Evolutionary conservation across 2,113 vertebrate species (phyloP), one percentile per base, ranked within the genome.

Genomic region (Trematomus loennbergii): DNA sequence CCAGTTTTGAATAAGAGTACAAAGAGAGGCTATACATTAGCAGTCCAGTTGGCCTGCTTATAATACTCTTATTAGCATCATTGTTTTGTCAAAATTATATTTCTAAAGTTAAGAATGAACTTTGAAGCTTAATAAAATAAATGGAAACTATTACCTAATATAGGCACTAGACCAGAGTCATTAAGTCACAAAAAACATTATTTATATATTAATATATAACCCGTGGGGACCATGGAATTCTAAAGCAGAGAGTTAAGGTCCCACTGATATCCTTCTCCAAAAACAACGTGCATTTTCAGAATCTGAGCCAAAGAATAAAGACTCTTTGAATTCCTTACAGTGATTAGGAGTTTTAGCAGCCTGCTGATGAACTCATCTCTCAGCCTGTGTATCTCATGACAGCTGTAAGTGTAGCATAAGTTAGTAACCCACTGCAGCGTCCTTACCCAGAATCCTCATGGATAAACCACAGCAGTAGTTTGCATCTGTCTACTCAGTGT

Each of bases 371-470:
- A 20, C 29, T 58, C 29, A 29, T 29, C 29, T 29, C 29, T 29
- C 20, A 58, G 15, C 54, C 13, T 1, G 15, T 45, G 20, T 8
- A 15, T 16, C 29, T 62, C 18, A 62, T 62, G 48, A 40, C 48
- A 60, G 16, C 22, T 3, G 43, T 33, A 15, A n/a, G 43, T 20
- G 40, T 12, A 20, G 29, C 55, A 60, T 55, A 15, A 9, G 36
- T 20, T 17, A 33, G 36, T 5, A 40, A 40, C 9, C 16, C 9
- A 13, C 59, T 50, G 59, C 40, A 57, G 25, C 43, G 13, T 12
- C 58, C 17, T 59, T 17, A 79, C 46, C 75, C 61, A 58, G 49
- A 71, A 43, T 67, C 67, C 57, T 80, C 63, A 18, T n/a, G 18
- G 77, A 71, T 45, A 78, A 72, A 67, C 15, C 22, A 57, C n/a